Evolutionary conservation across 2,797 vertebrate species (phyloP), one percentile per base, ranked within the genome.

Genomic region (Anas flavirostris): DNA sequence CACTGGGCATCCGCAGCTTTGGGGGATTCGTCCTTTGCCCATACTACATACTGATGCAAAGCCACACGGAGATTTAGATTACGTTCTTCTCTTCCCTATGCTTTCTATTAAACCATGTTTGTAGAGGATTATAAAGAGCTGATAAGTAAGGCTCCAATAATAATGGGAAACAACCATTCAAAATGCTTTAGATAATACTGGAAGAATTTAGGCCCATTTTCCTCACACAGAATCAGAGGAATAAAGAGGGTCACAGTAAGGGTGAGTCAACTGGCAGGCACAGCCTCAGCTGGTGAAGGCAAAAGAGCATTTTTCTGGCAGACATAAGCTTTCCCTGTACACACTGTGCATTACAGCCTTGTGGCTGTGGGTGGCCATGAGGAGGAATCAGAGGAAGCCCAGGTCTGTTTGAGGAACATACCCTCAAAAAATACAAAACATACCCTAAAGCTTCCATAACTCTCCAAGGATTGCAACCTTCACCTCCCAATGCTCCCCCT

Each of bases 101-200:
- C 56, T 76, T 92, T 83, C 79, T 88, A 70, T 88, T 91, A 82
- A 94, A 90, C 8, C 59, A 16, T 63, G 44, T 87, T 93, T 91
- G 50, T 59, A 80, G 82, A 85, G 52, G 73, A 95, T 94, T 89
- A 92, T 53, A 88, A 81, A 3, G 12, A 52, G 52, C 52, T 73
- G 53, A 31, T 84, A 94, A 90, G 69, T 26, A 92, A 92, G 67
- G n/a, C 70, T 81, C 43, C 67, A 81, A 22, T 7, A 15, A 76
- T 76, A 90, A 79, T 3, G 26, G 56, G 73, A 78, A 95, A 93
- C 31, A 85, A 89, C 64, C 11, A 53, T 64, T 92, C 35, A 43
- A 82, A 90, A 39, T 58, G 31, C 64, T 88, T 93, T 64, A 77
- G 68, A 53, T 50, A 78, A 88, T 43, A 82, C 4, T 22, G 12